phyloP scores from a whole-genome alignment of 2,888 invertebrate species.

The Anaspis maculata region DNA sequence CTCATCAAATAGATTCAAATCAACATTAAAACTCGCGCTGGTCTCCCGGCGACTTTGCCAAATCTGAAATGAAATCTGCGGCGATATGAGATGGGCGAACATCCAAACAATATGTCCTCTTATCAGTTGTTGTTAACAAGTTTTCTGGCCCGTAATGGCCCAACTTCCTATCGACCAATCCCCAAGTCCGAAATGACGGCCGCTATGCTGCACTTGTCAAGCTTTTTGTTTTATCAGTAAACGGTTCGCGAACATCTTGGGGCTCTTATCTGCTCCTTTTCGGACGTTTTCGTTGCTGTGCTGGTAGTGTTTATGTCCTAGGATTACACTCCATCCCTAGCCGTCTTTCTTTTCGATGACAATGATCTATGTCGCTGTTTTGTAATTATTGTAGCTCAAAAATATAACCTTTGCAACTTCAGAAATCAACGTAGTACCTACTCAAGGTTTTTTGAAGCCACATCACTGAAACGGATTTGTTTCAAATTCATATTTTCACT shows the following conservation, averaged over 20 bases:
- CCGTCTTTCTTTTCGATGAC: too few relatives aligned
- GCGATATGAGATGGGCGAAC: slow-evolving; percentile 37
- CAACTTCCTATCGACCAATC: slow-evolving; percentile 33
- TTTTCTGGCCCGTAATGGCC: slow-evolving; percentile 39
- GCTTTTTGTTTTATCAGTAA: slow-evolving; percentile 36
- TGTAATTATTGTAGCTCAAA: too few relatives aligned
- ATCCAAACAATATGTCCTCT: slow-evolving; percentile 42
- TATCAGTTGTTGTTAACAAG: slow-evolving; percentile 42
- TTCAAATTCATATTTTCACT: too few relatives aligned
- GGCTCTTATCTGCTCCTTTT: too few relatives aligned
- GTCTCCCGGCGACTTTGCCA: slow-evolving; percentile 30
- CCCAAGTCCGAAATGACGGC: slow-evolving; percentile 24
- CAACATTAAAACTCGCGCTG: slow-evolving; percentile 40
- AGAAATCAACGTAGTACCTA: too few relatives aligned
- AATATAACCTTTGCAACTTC: too few relatives aligned
- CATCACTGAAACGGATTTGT: too few relatives aligned
- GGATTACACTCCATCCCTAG: too few relatives aligned
- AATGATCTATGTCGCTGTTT: too few relatives aligned
- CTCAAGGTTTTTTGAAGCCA: too few relatives aligned
- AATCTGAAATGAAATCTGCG: slow-evolving; percentile 42
- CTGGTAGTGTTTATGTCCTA: too few relatives aligned
- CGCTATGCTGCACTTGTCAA: slow-evolving; percentile 35
- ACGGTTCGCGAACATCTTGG: slow-evolving; percentile 32
- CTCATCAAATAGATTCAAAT: slow-evolving; percentile 44
- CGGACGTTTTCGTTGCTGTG: too few relatives aligned